Evolutionary conservation across 2,888 invertebrate genomes (phyloP).

Genomic region (Lysandra coridon): DNA sequence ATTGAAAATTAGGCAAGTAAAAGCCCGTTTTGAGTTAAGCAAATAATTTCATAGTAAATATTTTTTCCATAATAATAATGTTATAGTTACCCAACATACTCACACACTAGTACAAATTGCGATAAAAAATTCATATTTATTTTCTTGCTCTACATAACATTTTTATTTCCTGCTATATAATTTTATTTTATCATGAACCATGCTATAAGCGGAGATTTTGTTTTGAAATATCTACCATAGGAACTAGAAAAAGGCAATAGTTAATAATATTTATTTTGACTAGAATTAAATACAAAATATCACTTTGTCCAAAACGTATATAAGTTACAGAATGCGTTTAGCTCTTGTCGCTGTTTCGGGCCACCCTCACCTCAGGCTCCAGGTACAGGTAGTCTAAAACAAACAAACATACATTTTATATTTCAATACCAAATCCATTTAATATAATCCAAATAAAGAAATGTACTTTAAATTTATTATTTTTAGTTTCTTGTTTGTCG

Average conservation of each 20-base stretch:
- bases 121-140: conserved; percentile 11
- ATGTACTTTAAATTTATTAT: not conserved
- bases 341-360: conserved; percentile 60
- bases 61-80: not conserved
- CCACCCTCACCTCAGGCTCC: conserved; percentile 52
- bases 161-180: not conserved
- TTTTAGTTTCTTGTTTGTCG: not conserved
- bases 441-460: too few relatives aligned
- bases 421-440: not conserved
- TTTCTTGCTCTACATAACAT: not conserved
- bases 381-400: conserved; percentile 47
- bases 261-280: conserved; percentile 25
- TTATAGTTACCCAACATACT: not conserved
- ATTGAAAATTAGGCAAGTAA: not conserved
- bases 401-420: not conserved
- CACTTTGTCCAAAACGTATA: conserved; percentile 56
- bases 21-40: not conserved
- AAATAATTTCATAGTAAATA: not conserved
- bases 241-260: not conserved
- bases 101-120: not conserved
- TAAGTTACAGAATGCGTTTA: conserved; percentile 41
- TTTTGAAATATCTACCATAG: not conserved
- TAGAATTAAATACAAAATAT: conserved; percentile 32
- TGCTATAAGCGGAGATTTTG: not conserved
- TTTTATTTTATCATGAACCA: not conserved